phyloP scores from a whole-genome alignment of 1,140 invertebrate genomes.

The Ceratina australensis region DNA sequence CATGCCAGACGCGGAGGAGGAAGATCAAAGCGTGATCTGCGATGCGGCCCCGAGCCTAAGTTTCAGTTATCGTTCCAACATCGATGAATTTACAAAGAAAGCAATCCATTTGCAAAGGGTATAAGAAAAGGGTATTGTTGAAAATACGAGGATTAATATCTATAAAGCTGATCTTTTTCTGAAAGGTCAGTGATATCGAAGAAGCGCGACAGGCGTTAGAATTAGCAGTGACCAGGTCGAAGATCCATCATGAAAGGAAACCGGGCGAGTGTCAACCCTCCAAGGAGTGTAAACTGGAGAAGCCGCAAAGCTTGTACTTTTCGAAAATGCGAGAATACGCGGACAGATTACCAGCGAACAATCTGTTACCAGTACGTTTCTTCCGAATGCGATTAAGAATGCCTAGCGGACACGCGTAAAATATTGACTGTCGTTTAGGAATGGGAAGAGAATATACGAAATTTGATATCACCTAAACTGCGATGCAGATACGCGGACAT shows the following conservation, averaged over 20 bases:
- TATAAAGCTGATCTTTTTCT: neutral
- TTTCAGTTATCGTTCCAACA: neutral
- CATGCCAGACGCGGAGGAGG: neutral
- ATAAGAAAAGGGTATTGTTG: neutral
- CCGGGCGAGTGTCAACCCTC: neutral
- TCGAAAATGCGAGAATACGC: slow-evolving; percentile 65
- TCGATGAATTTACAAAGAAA: neutral
- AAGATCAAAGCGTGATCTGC: neutral
- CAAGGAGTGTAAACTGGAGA: slow-evolving; percentile 43
- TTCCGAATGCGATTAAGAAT: neutral
- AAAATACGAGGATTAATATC: too few relatives aligned
- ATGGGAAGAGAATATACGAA: slow-evolving; percentile 79
- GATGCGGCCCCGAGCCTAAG: too few relatives aligned
- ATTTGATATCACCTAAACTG: slow-evolving; percentile 74
- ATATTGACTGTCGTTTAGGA: slow-evolving; percentile 43
- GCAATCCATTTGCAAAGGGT: neutral
- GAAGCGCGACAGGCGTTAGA: slow-evolving; percentile 16
- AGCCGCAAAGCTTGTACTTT: slow-evolving; percentile 46
- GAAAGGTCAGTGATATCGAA: neutral
- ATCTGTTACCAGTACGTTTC: slow-evolving; percentile 58
- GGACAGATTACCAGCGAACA: slow-evolving; percentile 50
- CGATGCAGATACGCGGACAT: slow-evolving; percentile 72
- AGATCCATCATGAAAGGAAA: slow-evolving; percentile 2
- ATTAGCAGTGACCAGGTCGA: neutral
- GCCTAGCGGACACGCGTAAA: neutral